Conservation (phyloP, 2,113 vertebrate genomes). For the Fulica atra region DNA sequence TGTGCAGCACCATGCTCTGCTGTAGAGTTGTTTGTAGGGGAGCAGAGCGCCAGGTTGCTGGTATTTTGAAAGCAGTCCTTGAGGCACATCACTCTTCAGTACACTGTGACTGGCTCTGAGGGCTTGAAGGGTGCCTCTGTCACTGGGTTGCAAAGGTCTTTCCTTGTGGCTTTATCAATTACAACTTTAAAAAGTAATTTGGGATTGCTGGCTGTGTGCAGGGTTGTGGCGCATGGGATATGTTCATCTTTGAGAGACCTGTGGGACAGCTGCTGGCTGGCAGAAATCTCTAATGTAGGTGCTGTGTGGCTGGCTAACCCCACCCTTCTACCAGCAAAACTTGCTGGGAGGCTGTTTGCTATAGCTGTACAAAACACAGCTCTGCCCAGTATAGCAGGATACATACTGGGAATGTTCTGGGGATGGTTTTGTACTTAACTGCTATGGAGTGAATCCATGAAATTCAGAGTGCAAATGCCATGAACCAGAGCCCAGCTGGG, state of each 20-base stretch:
- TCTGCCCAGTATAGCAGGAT: background rate
- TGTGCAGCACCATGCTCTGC: background rate
- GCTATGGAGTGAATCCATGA: conserved; percentile 7
- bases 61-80: background rate
- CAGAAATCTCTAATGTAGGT: background rate
- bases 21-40: background rate
- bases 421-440: background rate
- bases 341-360: background rate
- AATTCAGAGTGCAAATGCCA: background rate
- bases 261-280: background rate
- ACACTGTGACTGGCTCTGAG: background rate
- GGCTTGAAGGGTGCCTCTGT: background rate
- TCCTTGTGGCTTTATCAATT: background rate
- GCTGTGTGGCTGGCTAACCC: background rate
- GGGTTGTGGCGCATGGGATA: background rate
- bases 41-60: background rate
- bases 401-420: background rate
- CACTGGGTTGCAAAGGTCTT: background rate
- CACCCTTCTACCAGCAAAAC: background rate
- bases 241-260: background rate
- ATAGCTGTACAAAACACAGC: background rate
- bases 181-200: background rate
- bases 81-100: background rate
- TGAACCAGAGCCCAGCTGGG: background rate
- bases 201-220: background rate